These are phyloP conservation scores for Vidua macroura DNA, from an alignment of 2,113 vertebrate species.

Conservation along the genomic window DNA sequence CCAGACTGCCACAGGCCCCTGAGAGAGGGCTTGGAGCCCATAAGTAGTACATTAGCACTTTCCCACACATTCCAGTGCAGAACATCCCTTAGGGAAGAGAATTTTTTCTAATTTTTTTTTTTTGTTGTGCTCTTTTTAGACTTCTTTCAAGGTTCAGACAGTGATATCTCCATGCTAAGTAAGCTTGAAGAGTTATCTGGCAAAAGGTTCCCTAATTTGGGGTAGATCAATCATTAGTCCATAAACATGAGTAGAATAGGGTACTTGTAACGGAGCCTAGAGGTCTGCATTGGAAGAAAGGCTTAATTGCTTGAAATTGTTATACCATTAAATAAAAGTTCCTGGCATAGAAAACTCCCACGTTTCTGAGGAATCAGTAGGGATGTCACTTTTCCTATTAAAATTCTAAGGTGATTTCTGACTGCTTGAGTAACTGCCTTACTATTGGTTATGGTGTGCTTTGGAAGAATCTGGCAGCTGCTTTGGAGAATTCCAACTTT, in stretches of 20 bases:
- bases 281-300: neutral
- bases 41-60: neutral
- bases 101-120: neutral
- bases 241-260: neutral
- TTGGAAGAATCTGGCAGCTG: neutral
- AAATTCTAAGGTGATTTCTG: neutral
- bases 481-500: slow-evolving; percentile 7
- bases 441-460: neutral
- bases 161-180: neutral
- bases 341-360: neutral
- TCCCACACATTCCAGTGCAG: neutral
- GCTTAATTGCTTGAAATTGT: neutral
- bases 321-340: neutral
- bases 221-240: neutral
- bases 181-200: neutral
- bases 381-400: neutral
- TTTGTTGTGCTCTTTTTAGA: neutral
- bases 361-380: neutral
- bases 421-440: neutral
- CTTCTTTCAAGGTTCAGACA: neutral
- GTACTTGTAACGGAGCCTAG: neutral
- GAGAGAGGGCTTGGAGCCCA: rapidly evolving
- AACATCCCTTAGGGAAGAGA: neutral
- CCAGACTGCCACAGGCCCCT: neutral
- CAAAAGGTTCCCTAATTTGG: neutral